Base-by-base conservation (phyloP, 53 echinoderm and acorn worm species). In the Temnopleurus reevesii region DNA sequence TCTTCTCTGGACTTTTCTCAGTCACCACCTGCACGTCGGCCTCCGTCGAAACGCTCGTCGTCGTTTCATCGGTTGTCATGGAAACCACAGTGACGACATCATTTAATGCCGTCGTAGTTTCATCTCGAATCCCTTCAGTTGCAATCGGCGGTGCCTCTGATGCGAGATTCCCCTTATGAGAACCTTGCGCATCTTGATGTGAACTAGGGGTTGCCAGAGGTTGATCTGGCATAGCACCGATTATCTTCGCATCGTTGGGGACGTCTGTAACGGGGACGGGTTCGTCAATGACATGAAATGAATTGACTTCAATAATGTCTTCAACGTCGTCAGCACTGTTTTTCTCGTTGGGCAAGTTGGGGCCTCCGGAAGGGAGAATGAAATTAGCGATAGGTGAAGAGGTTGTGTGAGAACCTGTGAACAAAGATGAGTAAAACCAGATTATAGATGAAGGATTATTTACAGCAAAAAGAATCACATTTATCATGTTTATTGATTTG, bases 21-120 rank as follows among this genome's bases (percentile, higher is more conserved):
- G 87, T 87, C 29, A 66, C 66, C 17, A n/a, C 36, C 29, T 66
- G 10, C 31, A 47, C 10, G 3, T 87, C 71, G 2, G 19, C 46
- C 66, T 49, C 87, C 44, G 35, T 45, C 3, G 86, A 57, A 66
- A 18, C 41, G 35, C 38, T 38, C n/a, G 31, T 87, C 19, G 64
- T 66, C 33, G 34, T 35, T n/a, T 30, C 87, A 21, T 65, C 87
- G 8, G 66, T 66, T 18, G 66, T 87, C 65, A 66, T 66, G 45
- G 87, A 87, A 46, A 85, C 27, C 4, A 59, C 61, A 36, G 45
- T 5, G 60, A 31, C 85, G 13, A 44, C 59, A 4, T 66, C 49
- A 46, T 61, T 8, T 77, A 46, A 17, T 46, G 45, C 24, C 2
- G 27, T 59, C 33, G 53, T 53, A n/a, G 19, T 47, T 18, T 53